Conservation (phyloP, 2,888 invertebrate species). For the Drosophila vallismaia region DNA sequence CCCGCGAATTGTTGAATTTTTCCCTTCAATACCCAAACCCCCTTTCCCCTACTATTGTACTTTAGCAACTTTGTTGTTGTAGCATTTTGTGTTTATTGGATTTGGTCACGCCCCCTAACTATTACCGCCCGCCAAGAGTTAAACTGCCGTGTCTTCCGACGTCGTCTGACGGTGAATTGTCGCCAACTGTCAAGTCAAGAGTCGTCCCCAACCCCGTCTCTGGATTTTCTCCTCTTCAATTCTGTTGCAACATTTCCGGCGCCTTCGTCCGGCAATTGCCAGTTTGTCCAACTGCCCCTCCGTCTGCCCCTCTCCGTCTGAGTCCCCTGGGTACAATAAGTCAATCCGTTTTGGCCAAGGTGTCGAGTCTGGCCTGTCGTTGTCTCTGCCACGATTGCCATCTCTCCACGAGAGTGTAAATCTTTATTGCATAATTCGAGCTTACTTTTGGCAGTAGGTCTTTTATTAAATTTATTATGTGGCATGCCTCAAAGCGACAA, state of each 20-base stretch:
- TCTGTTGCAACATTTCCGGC: conserved; percentile 36
- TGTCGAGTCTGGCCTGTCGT: conserved; percentile 33
- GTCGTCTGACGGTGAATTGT: conserved; percentile 20
- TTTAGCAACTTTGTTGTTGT: conserved; percentile 38
- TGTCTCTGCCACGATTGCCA: conserved; percentile 29
- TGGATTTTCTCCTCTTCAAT: conserved; percentile 12
- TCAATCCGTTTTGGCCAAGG: conserved; percentile 51
- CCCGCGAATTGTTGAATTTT: conserved; percentile 20
- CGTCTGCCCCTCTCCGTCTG: conserved; percentile 2
- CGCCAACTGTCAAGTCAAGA: conserved; percentile 10
- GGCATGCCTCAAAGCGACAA: not conserved
- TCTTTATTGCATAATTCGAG: conserved; percentile 34
- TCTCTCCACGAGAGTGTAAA: conserved; percentile 22
- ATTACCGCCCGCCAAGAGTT: conserved; percentile 17
- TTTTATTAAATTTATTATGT: conserved; percentile 15
- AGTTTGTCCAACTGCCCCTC: not conserved
- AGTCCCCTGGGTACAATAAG: conserved; percentile 38
- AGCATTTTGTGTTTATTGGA: conserved; percentile 49
- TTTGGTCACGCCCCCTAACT: conserved; percentile 27
- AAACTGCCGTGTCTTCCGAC: conserved; percentile 37
- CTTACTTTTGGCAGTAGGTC: conserved; percentile 17
- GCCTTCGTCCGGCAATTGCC: conserved; percentile 41
- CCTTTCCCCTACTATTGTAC: conserved; percentile 6
- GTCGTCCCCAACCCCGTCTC: not conserved
- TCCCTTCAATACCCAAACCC: not conserved